Evolutionary conservation across 1,140 invertebrate species (phyloP).

Genomic region (Anadara kagoshimensis): DNA sequence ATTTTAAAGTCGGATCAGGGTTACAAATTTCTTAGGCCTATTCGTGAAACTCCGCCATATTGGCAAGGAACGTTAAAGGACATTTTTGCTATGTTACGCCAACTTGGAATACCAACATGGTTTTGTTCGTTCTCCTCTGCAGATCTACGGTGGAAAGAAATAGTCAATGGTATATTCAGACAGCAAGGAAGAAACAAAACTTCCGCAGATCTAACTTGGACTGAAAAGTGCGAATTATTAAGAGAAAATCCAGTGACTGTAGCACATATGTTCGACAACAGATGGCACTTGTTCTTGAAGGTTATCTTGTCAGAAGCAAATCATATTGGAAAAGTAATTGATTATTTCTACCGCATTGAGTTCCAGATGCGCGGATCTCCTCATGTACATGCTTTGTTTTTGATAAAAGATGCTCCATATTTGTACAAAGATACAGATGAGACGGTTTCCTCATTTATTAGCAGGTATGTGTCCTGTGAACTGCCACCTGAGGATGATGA

Average conservation of each 20-base stretch:
- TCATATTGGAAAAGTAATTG: slow-evolving; percentile 43
- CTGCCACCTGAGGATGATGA: slow-evolving; percentile 2
- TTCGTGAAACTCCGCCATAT: slow-evolving; percentile 41
- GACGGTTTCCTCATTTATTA: slow-evolving; percentile 28
- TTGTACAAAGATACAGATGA: slow-evolving; percentile 31
- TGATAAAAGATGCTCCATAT: slow-evolving; percentile 66
- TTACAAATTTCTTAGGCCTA: slow-evolving; percentile 33
- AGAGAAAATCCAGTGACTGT: slow-evolving; percentile 22
- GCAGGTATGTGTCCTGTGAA: slow-evolving; percentile 31
- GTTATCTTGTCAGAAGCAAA: slow-evolving; percentile 19
- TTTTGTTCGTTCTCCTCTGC: slow-evolving; percentile 38
- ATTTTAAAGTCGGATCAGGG: slow-evolving; percentile 35
- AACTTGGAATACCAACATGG: slow-evolving; percentile 35
- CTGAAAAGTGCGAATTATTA: slow-evolving; percentile 26
- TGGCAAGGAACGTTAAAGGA: slow-evolving; percentile 32
- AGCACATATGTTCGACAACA: slow-evolving; percentile 24
- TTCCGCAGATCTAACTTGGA: slow-evolving; percentile 8
- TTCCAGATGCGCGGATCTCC: slow-evolving; percentile 74
- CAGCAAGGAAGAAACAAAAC: slow-evolving; percentile 53
- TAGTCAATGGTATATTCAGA: slow-evolving; percentile 23
- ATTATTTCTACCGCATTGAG: slow-evolving; percentile 67
- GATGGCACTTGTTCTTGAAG: slow-evolving; percentile 27
- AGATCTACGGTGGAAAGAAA: slow-evolving; percentile 33
- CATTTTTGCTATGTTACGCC: slow-evolving; percentile 41
- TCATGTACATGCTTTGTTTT: slow-evolving; percentile 71